Conservation (phyloP, 2,888 invertebrate species). For the Meteorus cinctellus region DNA sequence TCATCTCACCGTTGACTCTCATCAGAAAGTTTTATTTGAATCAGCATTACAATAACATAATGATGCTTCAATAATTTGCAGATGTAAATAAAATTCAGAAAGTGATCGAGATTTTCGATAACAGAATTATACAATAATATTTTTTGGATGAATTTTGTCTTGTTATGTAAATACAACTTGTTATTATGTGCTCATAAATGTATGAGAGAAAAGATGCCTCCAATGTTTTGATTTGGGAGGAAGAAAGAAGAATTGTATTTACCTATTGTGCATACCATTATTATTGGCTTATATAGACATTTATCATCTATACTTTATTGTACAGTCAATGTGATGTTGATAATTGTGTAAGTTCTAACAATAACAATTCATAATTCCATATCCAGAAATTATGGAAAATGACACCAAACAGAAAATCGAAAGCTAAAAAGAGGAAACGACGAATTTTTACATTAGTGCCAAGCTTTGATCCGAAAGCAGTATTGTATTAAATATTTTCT, state of each 20-base stretch:
- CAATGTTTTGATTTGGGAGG: neutral
- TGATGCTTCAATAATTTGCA: neutral
- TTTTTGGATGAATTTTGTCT: slow-evolving; percentile 1
- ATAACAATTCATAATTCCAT: neutral
- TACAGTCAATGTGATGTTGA: neutral
- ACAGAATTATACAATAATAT: neutral
- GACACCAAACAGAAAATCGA: neutral
- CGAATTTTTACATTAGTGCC: neutral
- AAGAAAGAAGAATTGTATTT: neutral
- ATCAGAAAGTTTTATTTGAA: neutral
- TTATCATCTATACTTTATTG: neutral
- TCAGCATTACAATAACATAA: neutral
- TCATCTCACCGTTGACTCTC: neutral
- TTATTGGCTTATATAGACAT: neutral
- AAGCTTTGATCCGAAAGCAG: neutral
- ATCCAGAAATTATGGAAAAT: neutral
- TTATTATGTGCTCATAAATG: neutral
- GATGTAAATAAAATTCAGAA: neutral
- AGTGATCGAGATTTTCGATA: neutral
- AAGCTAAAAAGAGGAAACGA: neutral
- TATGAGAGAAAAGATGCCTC: neutral
- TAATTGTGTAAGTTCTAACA: neutral
- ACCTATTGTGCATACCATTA: neutral
- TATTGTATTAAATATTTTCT: neutral
- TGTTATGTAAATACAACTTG: slow-evolving; percentile 9